Conservation (phyloP, 2,888 invertebrate species). For the Acronicta psi region DNA sequence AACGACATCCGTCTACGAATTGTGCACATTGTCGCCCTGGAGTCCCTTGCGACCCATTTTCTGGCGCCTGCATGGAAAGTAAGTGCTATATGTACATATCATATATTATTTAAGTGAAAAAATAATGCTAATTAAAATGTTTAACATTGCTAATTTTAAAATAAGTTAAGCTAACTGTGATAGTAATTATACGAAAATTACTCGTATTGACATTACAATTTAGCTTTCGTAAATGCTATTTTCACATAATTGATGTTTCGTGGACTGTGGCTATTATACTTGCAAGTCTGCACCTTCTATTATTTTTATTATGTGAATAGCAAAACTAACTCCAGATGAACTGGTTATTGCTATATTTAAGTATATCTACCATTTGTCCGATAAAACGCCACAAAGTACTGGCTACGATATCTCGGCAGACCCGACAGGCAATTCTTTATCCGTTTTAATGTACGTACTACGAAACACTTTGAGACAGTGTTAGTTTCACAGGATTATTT, state of each 20-base stretch:
- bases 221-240: constrained; percentile 62
- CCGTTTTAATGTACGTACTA: constrained; percentile 52
- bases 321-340: constrained; percentile 88
- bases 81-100: constrained; percentile 74
- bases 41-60: constrained; percentile 93
- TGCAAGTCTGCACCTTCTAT: constrained; percentile 75
- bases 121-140: constrained; percentile 39
- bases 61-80: constrained; percentile 96
- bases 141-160: constrained; percentile 53
- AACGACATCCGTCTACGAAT: constrained; percentile 78
- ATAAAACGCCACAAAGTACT: constrained; percentile 89
- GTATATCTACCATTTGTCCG: constrained; percentile 85
- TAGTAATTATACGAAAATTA: constrained; percentile 23
- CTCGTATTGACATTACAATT: constrained; percentile 36
- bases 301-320: constrained; percentile 80
- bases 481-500: constrained; percentile 51
- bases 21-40: constrained; percentile 95
- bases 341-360: constrained; percentile 86
- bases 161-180: constrained; percentile 47
- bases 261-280: constrained; percentile 76
- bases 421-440: constrained; percentile 76
- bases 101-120: constrained; percentile 15
- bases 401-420: constrained; percentile 85
- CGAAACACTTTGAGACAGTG: constrained; percentile 59
- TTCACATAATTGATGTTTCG: constrained; percentile 71